phyloP scores from a whole-genome alignment of 2,113 vertebrate species.

The Ciconia stormi region DNA sequence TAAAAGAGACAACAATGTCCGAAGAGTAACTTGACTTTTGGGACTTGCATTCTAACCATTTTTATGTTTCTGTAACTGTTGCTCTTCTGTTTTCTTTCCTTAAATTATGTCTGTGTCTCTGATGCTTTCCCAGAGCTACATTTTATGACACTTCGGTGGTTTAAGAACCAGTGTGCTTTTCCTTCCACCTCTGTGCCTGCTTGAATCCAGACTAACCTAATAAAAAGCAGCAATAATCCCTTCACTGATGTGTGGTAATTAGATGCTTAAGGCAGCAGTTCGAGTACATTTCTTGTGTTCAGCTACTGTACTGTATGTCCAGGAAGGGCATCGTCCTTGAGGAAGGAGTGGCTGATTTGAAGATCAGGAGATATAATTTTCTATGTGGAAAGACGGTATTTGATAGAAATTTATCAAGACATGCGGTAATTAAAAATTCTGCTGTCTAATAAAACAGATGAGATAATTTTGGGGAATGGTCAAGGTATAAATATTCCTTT shows the following conservation, averaged over 20 bases:
- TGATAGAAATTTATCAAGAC: background rate
- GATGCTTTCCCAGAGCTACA: background rate
- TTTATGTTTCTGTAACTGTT: background rate
- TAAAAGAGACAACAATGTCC: background rate
- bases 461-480: background rate
- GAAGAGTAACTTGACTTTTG: background rate
- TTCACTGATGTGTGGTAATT: background rate
- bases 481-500: background rate
- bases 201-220: background rate
- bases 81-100: background rate
- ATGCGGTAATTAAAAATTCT: background rate
- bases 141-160: background rate
- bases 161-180: background rate
- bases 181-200: background rate
- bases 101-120: background rate
- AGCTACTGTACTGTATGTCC: background rate
- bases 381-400: background rate
- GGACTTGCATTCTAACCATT: background rate
- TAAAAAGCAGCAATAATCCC: background rate
- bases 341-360: background rate
- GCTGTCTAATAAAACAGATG: background rate
- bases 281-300: background rate
- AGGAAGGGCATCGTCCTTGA: background rate
- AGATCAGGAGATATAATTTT: background rate
- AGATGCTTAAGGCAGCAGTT: background rate